Evolutionary conservation across 2,113 vertebrate species (phyloP), one percentile per base, ranked within the genome.

Genomic region (Paratilapia polleni): DNA sequence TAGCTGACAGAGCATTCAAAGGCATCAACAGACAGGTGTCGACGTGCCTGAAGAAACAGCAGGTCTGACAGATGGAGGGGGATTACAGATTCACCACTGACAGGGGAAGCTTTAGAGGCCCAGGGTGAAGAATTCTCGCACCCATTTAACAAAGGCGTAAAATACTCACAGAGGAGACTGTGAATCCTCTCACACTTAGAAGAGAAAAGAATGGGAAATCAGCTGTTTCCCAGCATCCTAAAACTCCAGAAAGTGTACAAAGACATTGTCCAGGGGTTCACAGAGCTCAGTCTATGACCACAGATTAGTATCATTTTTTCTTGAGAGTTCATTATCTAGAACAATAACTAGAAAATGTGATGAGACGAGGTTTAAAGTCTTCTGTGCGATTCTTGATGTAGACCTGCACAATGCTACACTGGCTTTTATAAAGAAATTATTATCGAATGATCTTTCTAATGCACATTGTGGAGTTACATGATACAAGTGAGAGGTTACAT

Each of bases 1-100:
- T 49, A 49, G 66, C 43, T 13, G 66, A 70, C 66, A 49, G 20
- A 49, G 66, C 66, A 49, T 70, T 70, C 41, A 49, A 28, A 70
- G 17, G 43, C 66, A 70, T 43, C 52, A 70, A 31, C 66, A 52
- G 43, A 52, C 66, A 70, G 66, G 43, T 31, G 66, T 70, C 2
- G 17, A 70, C 6, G 17, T 52, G 24, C 43, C 41, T 52, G 66
- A 52, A 13, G 17, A 49, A 70, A 31, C 66, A 70, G 17, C 66
- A 70, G 56, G 56, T 3, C 56, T 24, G 56, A 58, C 22, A 14
- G 43, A 41, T 52, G 43, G 43, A 68, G 38, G 64, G 12, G 38
- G 8, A 0, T 47, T 11, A 68, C 38, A 68, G 64, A 31, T 13
- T 70, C 66, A 52, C 6, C 47, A 41, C 38, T 41, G 38, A 41